Evolutionary conservation across 2,797 vertebrate species (phyloP), one percentile per base, ranked within the genome.

Genomic region (Siniperca undulata): DNA sequence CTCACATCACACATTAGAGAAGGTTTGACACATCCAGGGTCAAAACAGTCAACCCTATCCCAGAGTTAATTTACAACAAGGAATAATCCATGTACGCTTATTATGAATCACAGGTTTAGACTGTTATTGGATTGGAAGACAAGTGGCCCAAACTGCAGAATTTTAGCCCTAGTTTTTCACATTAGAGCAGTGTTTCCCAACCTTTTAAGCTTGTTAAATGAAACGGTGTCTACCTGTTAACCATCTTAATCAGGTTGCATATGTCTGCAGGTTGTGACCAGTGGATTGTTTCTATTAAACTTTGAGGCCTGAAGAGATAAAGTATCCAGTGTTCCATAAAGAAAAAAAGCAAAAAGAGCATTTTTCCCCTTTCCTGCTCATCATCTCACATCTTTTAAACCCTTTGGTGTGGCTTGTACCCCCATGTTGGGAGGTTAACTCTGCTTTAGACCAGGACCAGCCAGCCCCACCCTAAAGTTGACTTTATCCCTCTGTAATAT

Each of bases 401-500:
- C 30, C n/a, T 24, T 46, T 46, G 40, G 12, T 22, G 24, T 6
- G 9, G n/a, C 13, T 5, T 30, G 11, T 22, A 24, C 3, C 38
- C 1, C 52, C 7, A 59, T 62, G 3, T 46, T 55, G 11, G 20
- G 46, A 44, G 22, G 22, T n/a, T 42, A 14, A 61, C 22, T 4
- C 14, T 30, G 4, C 36, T 27, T 50, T 27, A 30, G 24, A 7
- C 8, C 13, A 53, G 19, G 20, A 65, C 17, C 19, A 40, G 40
- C 44, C 19, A 44, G 7, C 30, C 10, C 17, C 24, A 52, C 50
- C 58, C 36, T 52, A 1, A 55, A 67, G 14, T 13, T 44, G 10
- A 77, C 50, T 59, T 55, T 44, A 58, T 80, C 72, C 75, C 52
- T 40, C 58, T 73, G 38, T 36, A 69, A 69, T 46, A 75, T 76